phyloP scores from a whole-genome alignment of 2,797 vertebrate species.

The Aphelocoma californica region DNA sequence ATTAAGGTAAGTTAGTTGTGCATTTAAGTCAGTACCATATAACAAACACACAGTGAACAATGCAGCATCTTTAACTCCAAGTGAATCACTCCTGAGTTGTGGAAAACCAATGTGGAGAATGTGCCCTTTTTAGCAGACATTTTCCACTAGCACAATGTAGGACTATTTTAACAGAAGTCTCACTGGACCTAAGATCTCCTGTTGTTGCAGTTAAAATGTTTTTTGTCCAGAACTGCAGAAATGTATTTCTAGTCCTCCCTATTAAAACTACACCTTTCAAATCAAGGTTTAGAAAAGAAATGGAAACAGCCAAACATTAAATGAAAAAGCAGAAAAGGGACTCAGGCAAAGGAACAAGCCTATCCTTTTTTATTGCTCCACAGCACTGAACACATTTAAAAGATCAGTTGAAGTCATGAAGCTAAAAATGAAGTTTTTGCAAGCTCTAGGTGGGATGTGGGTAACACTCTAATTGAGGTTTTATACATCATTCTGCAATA shows the following conservation, averaged over 20 bases:
- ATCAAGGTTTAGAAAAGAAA: neutral
- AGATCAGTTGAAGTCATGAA: neutral
- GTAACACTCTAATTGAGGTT: neutral
- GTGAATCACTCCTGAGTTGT: neutral
- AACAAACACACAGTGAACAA: neutral
- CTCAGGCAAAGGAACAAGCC: neutral
- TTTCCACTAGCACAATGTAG: neutral
- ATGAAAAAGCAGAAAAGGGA: neutral
- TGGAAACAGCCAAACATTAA: neutral
- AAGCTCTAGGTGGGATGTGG: neutral
- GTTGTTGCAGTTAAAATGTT: neutral
- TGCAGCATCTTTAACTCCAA: neutral
- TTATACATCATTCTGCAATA: neutral
- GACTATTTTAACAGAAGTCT: neutral
- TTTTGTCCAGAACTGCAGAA: neutral
- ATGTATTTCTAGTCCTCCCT: neutral
- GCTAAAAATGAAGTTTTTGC: neutral
- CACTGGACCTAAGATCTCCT: neutral
- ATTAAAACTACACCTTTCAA: neutral
- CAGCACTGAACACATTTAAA: neutral
- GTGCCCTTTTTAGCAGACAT: neutral
- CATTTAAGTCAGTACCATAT: neutral
- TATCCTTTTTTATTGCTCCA: neutral
- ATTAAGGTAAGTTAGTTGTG: neutral
- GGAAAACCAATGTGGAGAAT: neutral